These are phyloP conservation scores for Pammene fasciana DNA, from an alignment of 2,888 invertebrate species.

Conservation along the genomic window DNA sequence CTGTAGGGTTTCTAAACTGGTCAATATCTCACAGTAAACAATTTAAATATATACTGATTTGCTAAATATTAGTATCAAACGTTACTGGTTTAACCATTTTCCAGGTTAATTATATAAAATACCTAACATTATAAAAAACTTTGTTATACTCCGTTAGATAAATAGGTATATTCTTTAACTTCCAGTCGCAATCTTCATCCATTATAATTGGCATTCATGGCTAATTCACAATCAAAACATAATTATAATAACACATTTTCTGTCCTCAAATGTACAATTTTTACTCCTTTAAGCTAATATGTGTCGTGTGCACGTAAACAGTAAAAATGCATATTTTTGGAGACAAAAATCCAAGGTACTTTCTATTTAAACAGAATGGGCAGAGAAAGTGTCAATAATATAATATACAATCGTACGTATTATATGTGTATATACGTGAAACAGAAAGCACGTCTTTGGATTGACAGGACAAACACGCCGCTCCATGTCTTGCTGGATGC, in stretches of 20 bases:
- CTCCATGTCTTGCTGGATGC: slow-evolving; percentile 31
- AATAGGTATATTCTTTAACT: no score
- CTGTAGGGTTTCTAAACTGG: slow-evolving; percentile 57
- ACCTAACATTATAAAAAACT: no score
- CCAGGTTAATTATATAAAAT: no score
- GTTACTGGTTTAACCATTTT: no score
- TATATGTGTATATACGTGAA: no score
- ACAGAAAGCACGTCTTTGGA: neutral
- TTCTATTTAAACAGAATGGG: neutral
- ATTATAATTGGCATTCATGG: slow-evolving; percentile 24
- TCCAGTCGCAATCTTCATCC: neutral
- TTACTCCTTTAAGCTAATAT: no score
- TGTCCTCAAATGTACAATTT: no score
- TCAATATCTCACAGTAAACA: slow-evolving; percentile 50
- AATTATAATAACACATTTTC: neutral
- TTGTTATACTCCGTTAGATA: no score
- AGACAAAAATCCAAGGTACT: neutral
- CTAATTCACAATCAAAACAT: neutral
- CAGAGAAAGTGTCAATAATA: neutral
- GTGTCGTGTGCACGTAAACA: no score
- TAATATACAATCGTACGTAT: no score
- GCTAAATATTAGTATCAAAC: neutral
- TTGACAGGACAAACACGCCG: slow-evolving; percentile 19
- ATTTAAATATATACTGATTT: slow-evolving; percentile 1
- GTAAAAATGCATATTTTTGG: neutral